These are phyloP conservation scores for rat (Rattus norvegicus) DNA, from an alignment of 2,113 vertebrate species.

Conservation along the genomic window DNA sequence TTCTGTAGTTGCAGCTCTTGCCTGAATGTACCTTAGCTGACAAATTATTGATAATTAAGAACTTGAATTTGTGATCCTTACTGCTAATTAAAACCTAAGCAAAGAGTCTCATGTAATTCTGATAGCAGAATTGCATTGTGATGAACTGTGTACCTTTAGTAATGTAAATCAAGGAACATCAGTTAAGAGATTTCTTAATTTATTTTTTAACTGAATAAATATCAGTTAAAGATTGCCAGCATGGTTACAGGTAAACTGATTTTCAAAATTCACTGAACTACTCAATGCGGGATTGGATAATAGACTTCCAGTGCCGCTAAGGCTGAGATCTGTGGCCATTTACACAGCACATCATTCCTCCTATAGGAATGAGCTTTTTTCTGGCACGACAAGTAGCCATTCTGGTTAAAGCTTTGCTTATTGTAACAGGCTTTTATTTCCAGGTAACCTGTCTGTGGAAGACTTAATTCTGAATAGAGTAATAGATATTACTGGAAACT, in stretches of 20 bases:
- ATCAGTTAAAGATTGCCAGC: constrained; percentile 65
- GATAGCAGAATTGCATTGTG: constrained; percentile 68
- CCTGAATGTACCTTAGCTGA: constrained; percentile 61
- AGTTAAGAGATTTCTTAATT: constrained; percentile 71
- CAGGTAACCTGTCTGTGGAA: constrained; percentile 78
- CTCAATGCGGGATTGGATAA: constrained; percentile 60
- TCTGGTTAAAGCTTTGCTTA: constrained; percentile 79
- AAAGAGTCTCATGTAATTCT: constrained; percentile 66
- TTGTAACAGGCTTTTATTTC: constrained; percentile 80
- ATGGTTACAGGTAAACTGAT: constrained; percentile 65
- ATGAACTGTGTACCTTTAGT: constrained; percentile 75
- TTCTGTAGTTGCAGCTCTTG: constrained; percentile 70
- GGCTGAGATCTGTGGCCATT: constrained; percentile 65
- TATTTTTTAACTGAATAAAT: constrained; percentile 67
- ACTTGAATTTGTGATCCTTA: constrained; percentile 74
- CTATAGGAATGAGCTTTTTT: constrained; percentile 73
- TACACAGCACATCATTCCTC: constrained; percentile 81
- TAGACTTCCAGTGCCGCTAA: constrained; percentile 63
- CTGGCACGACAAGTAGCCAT: constrained; percentile 71
- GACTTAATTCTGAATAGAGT: constrained; percentile 77
- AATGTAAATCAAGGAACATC: constrained; percentile 72
- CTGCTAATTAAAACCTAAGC: constrained; percentile 72
- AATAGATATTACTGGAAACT: constrained; percentile 78
- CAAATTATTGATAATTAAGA: constrained; percentile 60
- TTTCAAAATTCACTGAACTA: constrained; percentile 56